These are phyloP conservation scores for Sarotherodon lohbergeri DNA, from an alignment of 2,113 vertebrate genomes.

Conservation along the genomic window DNA sequence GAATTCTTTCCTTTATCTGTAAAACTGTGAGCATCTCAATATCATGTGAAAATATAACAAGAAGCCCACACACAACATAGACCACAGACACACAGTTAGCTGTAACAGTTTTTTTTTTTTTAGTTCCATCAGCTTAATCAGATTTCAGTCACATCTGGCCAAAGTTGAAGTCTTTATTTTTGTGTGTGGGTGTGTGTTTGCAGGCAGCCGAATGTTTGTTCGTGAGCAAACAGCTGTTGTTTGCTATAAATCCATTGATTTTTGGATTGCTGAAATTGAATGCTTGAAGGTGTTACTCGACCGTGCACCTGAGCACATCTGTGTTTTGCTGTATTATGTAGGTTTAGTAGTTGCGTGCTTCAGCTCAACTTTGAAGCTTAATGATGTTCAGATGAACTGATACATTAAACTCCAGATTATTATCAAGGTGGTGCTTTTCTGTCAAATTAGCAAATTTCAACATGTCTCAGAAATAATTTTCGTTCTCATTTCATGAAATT, in stretches of 20 bases:
- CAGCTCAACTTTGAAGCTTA: background rate
- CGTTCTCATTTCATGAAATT: background rate
- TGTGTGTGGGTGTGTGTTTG: background rate
- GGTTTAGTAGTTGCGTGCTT: background rate
- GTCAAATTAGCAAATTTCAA: background rate
- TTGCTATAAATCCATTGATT: background rate
- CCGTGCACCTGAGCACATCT: background rate
- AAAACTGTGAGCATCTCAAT: background rate
- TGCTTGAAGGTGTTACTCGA: background rate
- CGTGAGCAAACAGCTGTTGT: background rate
- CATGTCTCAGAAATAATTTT: background rate
- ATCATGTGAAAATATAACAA: slow-evolving; percentile 56
- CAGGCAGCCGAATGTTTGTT: background rate
- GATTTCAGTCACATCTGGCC: slow-evolving; percentile 30
- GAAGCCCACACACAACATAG: background rate
- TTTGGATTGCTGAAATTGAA: background rate
- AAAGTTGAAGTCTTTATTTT: background rate
- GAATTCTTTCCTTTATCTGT: slow-evolving; percentile 50
- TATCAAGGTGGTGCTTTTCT: background rate
- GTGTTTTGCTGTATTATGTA: background rate
- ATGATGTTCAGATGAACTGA: background rate
- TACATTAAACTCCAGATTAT: background rate
- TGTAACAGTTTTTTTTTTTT: background rate
- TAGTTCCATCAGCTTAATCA: slow-evolving; percentile 9
- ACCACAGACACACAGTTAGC: background rate